Base-by-base conservation (phyloP, 2,888 invertebrate species). In the Cenopis cana region DNA sequence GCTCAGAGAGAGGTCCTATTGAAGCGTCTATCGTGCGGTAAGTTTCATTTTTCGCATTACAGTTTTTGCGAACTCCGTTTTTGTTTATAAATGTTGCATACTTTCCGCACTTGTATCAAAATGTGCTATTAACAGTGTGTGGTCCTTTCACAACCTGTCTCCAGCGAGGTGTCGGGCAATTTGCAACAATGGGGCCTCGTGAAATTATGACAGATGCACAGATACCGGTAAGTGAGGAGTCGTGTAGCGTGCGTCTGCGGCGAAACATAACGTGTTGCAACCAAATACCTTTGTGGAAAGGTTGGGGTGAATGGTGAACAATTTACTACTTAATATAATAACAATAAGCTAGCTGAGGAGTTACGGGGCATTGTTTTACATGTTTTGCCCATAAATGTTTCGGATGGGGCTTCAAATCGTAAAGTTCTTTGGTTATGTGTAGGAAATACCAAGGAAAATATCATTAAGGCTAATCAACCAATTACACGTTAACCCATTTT, bases 271-370 rank as follows among this genome's bases (percentile, higher is more conserved):
- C 50, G 60, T 69, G 61, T 85, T 79, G 87, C 81, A 87, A 85
- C 75, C 56, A 73, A 76, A 82, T 81, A 74, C 80, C 81, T 76
- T 69, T 38, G 82, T 70, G 72, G 70, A 87, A 86, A 87, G 87
- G 87, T 87, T 85, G 80, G 79, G 78, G 78, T 74, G 81, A 78
- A 76, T 75, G 74, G 73, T 62, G 70, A 76, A 75, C 75, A 75
- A 80, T 77, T 62, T 36, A 46, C 57, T 66, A 50, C 20, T 36
- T 50, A n/a, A 20, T 55, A 36, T 46, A 29, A 29, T 55, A 56
- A 62, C 52, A 17, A 36, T 36, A 20, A 33, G 33, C 46, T 56
- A 36, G 50, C 17, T 18, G 18, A 50, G 50, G 50, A 46, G 29
- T 59, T 59, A 59, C 59, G 60, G 60, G 46, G 46, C 60, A 60